phyloP scores from a whole-genome alignment of 2,888 invertebrate genomes.

The Amorpha juglandis region DNA sequence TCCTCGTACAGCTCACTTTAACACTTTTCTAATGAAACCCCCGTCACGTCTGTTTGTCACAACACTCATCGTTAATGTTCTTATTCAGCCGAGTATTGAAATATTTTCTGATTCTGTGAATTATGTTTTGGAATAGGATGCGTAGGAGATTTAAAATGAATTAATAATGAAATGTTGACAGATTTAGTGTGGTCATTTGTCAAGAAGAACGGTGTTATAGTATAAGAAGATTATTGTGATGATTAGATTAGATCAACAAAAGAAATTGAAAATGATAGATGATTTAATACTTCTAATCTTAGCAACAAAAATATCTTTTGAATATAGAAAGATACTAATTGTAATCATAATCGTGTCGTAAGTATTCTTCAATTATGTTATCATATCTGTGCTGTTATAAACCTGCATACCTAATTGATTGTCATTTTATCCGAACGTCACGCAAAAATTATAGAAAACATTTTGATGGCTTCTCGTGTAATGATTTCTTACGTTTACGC shows the following conservation, averaged over 20 bases:
- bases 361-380: too few species aligned
- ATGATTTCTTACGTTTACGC: too few species aligned
- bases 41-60: slow-evolving; percentile 30
- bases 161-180: not conserved
- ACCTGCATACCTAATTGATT: too few species aligned
- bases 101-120: not conserved
- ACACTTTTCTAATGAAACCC: slow-evolving; percentile 42
- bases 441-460: too few species aligned
- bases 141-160: slow-evolving; percentile 1
- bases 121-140: not conserved
- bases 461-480: too few species aligned
- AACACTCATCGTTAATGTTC: slow-evolving; percentile 29
- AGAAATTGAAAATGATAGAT: too few species aligned
- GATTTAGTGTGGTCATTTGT: not conserved
- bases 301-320: too few species aligned
- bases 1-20: slow-evolving; percentile 38
- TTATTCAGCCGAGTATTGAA: slow-evolving; percentile 3
- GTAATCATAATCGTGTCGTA: too few species aligned
- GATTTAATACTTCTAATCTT: too few species aligned
- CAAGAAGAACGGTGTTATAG: not conserved
- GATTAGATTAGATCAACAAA: not conserved
- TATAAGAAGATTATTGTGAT: not conserved
- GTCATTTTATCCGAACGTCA: too few species aligned
- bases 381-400: too few species aligned
- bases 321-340: too few species aligned